Evolutionary conservation across 2,113 vertebrate species (phyloP).

Genomic region (Gracilinanus agilis): DNA sequence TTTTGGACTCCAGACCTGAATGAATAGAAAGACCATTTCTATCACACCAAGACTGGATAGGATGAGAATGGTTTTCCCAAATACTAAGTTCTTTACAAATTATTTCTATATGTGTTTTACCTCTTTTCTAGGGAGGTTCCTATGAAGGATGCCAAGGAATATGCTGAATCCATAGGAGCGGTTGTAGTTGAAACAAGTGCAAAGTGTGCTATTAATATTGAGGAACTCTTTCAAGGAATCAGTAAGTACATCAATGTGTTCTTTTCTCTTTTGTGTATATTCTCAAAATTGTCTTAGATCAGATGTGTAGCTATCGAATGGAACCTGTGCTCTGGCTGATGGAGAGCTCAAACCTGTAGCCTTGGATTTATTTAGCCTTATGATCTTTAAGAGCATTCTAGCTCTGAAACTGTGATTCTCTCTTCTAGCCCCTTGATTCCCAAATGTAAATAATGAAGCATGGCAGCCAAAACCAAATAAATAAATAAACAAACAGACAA

Average conservation of each 20-base stretch:
- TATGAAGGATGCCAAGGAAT: slow-evolving; percentile 97
- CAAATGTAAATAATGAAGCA: slow-evolving; percentile 8
- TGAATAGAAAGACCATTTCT: not conserved
- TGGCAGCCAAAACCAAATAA: not conserved
- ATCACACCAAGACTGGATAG: not conserved
- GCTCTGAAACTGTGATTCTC: not conserved
- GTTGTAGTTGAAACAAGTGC: slow-evolving; percentile 99
- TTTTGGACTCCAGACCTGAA: not conserved
- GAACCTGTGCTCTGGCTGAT: not conserved
- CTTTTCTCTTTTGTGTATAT: not conserved
- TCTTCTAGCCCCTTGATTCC: not conserved
- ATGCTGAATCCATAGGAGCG: slow-evolving; percentile 96
- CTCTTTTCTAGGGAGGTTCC: slow-evolving; percentile 92
- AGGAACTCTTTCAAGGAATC: slow-evolving; percentile 99
- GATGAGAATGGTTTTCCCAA: not conserved
- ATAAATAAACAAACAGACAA: too few species aligned
- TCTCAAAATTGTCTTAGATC: not conserved
- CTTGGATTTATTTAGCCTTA: not conserved
- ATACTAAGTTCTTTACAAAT: not conserved
- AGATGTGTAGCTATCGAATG: not conserved
- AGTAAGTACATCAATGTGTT: slow-evolving; percentile 87
- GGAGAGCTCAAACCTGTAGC: not conserved
- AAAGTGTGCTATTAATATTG: slow-evolving; percentile 96
- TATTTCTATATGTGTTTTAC: slow-evolving; percentile 46
- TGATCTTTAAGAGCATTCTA: not conserved